Base-by-base conservation (phyloP, 2,113 vertebrate species). In the Pithys albifrons region DNA sequence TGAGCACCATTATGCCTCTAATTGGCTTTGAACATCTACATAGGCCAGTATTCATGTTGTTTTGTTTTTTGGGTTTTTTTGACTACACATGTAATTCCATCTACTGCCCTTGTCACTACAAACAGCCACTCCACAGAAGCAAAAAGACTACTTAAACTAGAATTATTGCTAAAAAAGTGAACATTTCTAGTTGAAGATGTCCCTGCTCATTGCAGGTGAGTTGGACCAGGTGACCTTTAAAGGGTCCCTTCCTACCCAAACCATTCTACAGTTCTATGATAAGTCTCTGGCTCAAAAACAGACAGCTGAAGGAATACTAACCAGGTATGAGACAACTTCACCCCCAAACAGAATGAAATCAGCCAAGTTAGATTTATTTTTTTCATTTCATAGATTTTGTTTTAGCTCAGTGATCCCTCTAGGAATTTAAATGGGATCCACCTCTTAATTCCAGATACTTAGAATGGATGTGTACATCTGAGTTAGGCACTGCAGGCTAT, bases 301-400 rank as follows among this genome's bases (percentile, higher is more conserved):
- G 55, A 82, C 7, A 29, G 2, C 19, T 66, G 3, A n/a, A 19
- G 39, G 10, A 54, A 25, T 79, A 48, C 27, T 55, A 64, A 57
- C 5, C 10, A 78, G 14, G 14, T 43, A 61, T 6, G 7, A 73
- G 16, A 7, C 2, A 43, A 43, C 4, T 80, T 84, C 29, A 35
- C 19, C 57, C 61, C n/a, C 16, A 87, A 70, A 66, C 5, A 24
- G 33, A 67, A 72, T 72, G 2, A 89, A 65, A 48, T 61, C 0
- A 3, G 5, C 5, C 2, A 8, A 3, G 0, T 55, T 20, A 29
- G 10, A 3, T 61, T 14, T 64, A 19, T 0, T 7, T 20, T 75
- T 86, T 83, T 80, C 0, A 80, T 84, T 84, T 91, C 33, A 33
- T 35, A 88, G 28, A 9, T 65, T 14, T 39, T 6, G 1, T 27